Percentiles rank a stretch among this genome's conserved stretches.
Evolutionary conservation across 2,888 invertebrate genomes (phyloP).

Genomic region (Brachypterus glaber): DNA sequence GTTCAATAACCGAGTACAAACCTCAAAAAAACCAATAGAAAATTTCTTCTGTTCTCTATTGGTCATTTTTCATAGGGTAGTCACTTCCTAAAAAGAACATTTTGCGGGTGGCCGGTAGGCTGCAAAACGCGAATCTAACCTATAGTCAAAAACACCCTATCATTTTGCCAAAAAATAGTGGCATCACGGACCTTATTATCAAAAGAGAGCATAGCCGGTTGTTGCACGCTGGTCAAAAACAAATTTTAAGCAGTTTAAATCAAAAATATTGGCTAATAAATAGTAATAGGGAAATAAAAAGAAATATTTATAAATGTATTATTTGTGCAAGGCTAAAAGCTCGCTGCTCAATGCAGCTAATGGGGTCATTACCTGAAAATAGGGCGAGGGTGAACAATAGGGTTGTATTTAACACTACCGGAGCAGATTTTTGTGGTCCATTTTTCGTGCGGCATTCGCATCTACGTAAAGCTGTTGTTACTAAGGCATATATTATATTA

Average conservation of each 20-base stretch:
- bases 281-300: constrained; percentile 14
- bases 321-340: constrained; percentile 10
- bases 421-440: constrained; percentile 13
- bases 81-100: too few relatives aligned
- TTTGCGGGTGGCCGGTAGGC: too few relatives aligned
- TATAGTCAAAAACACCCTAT: too few relatives aligned
- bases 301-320: constrained; percentile 13
- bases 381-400: constrained; percentile 9
- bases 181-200: constrained; percentile 7
- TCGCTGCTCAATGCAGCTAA: constrained; percentile 9
- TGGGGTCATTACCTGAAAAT: constrained; percentile 13
- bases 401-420: constrained; percentile 8
- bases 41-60: too few relatives aligned
- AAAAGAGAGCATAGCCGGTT: constrained; percentile 10
- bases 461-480: constrained; percentile 1
- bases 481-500: constrained; percentile 9
- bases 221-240: constrained; percentile 16
- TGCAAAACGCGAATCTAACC: too few relatives aligned
- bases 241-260: constrained; percentile 11
- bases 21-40: too few relatives aligned
- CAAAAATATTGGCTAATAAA: constrained; percentile 15
- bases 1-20: too few relatives aligned
- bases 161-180: not conserved
- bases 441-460: constrained; percentile 10
- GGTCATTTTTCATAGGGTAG: too few relatives aligned